Base-by-base conservation (phyloP, 2,888 invertebrate species). In the Leptinotarsa juncta region DNA sequence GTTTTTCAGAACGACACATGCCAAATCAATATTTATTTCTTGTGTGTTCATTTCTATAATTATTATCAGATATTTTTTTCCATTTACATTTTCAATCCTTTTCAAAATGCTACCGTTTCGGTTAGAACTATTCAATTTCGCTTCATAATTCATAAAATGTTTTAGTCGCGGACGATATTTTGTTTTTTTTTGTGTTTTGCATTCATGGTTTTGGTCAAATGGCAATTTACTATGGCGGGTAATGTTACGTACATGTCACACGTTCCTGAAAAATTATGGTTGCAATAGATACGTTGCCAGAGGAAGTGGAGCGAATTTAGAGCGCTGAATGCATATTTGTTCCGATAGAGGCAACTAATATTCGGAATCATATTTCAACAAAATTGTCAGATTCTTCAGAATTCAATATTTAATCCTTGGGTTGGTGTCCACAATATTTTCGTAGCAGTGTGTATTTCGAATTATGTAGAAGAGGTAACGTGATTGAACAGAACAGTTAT, bases 201-300 rank as follows among this genome's bases (percentile, higher is more conserved):
- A 18, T 50, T 16, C 18, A 66, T 66, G 66, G 66, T 66, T 50
- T 66, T 50, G 50, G 66, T 66, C 66, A 66, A 50, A 66, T 49
- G 65, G 66, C 23, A 50, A 66, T 49, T 66, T 50, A 66, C 66
- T 48, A 66, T 20, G 49, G n/a, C 66, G 50, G 49, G 20, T 66
- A 50, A 66, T 66, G 66, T 66, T 49, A 66, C 49, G 66, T 66
- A 62, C 62, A 62, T 62, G 62, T 62, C n/a, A 62, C 62, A 62
- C 42, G 32, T 26, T 42, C 26, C 62, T 42, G 62, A 62, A 62
- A 62, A 62, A 62, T 62, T 62, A 62, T 62, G 62, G 62, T 62
- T 32, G 32, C 62, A 62, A 62, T 62, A 62, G 62, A 62, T 42
- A 62, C 26, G 42, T 5, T 26, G 42, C 62, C n/a, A 62, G 62